Evolutionary conservation across 2,113 vertebrate species (phyloP), one percentile per base, ranked within the genome.

Genomic region (Tursiops truncatus): DNA sequence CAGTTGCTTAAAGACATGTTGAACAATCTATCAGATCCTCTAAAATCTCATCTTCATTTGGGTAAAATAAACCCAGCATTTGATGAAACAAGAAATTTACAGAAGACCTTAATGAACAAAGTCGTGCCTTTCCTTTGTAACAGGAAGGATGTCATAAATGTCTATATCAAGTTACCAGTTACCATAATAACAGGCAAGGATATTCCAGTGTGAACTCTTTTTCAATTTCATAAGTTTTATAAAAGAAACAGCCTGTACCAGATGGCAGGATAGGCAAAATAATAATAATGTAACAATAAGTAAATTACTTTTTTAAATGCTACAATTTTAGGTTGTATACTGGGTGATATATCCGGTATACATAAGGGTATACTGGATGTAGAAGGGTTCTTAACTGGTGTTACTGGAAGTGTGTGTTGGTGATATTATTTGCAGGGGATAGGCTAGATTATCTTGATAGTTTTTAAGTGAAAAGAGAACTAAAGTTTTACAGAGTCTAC

Each of bases 131-230:
- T 88, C 95, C 67, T 93, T 76, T 82, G 11, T 38, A 36, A 41
- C n/a, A 82, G 86, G 88, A 97, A 94, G 65, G 89, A 81, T 92
- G 31, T 82, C 88, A 82, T 81, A 85, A 93, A 89, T 67, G 83
- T 82, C 88, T 74, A 26, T 33, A 74, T 26, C 38, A 21, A 88
- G 84, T 94, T 56, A 85, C 47, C 85, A 81, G 84, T 70, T 65
- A 74, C 68, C 28, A 70, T 79, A 94, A 74, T 13, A 94, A 70
- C 18, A 63, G 73, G 28, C 5, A 56, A 56, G 12, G 13, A 58
- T 77, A 67, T 41, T 95, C 71, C 68, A 82, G 44, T 12, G 84
- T 91, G 76, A 92, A 82, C 80, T 36, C 86, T 67, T 90, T 44
- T 36, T 82, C 73, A 80, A 80, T 89, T 90, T 60, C 65, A 11